Percentiles rank a stretch among this genome's conserved stretches.
Evolutionary conservation across 2,888 invertebrate genomes (phyloP).

Genomic region (Carpatolechia fugitivella): DNA sequence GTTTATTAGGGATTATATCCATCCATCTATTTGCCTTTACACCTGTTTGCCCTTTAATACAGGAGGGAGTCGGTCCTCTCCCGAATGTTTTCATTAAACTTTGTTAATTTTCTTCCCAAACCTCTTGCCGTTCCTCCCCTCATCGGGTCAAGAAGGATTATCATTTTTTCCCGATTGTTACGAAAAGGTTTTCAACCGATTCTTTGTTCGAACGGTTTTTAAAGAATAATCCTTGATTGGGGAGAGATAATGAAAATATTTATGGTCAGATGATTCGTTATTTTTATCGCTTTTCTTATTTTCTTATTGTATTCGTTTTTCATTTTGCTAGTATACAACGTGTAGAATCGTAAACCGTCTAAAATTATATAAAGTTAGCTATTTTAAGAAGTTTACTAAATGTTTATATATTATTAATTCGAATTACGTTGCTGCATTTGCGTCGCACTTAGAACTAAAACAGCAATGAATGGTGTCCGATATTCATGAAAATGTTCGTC

Average conservation of each 20-base stretch:
- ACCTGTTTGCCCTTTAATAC: conserved; percentile 46
- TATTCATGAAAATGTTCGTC: too few relatives aligned
- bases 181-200: not conserved
- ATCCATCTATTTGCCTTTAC: conserved; percentile 45
- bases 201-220: not conserved
- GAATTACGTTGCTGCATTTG: too few relatives aligned
- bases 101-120: conserved; percentile 55
- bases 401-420: too few relatives aligned
- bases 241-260: not conserved
- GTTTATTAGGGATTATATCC: conserved; percentile 37
- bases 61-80: conserved; percentile 24
- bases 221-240: not conserved
- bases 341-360: too few relatives aligned
- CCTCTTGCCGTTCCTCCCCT: not conserved
- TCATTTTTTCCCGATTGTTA: conserved; percentile 27
- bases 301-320: not conserved
- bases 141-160: conserved; percentile 31
- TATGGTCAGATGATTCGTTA: not conserved
- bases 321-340: not conserved
- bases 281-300: too few relatives aligned
- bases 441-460: too few relatives aligned
- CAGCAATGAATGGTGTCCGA: too few relatives aligned
- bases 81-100: conserved; percentile 68
- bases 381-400: too few relatives aligned
- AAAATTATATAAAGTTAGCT: too few relatives aligned